Base-by-base conservation (phyloP, 1,140 invertebrate species). In the Dendroctonus ponderosae region DNA sequence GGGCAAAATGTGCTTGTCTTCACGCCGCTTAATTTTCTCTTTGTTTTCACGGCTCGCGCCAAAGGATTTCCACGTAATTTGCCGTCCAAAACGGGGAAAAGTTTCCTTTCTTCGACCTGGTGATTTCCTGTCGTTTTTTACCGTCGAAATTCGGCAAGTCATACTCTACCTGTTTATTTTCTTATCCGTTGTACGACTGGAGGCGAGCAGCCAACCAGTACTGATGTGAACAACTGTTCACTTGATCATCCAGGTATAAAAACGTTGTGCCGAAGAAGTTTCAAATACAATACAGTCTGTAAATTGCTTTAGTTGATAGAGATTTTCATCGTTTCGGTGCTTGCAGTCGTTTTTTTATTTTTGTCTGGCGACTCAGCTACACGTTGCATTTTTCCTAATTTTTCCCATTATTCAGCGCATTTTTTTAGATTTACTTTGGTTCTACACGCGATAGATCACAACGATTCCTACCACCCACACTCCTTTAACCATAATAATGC, bases 401-500 rank as follows among this genome's bases (percentile, higher is more conserved):
- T 48, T 5, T 11, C 5, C 46, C 14, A 14, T 48, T 48, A n/a
- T 48, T 48, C 14, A 48, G 8, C 5, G 46, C 11, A 48, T 14
- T n/a, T 48, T 52, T 26, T 11, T 26, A 52, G 50, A 52, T 52
- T 12, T 26, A 9, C 4, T 44, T 57, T 65, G 44, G 26, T 50
- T 40, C 14, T 39, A 59, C 58, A 59, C 44, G 56, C 63, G 54
- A 59, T 66, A 66, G 63, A 66, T 66, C 63, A 66, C 63, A 12
- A 52, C 56, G 54, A 66, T 66, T 59, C 63, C 54, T 66, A 53
- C 65, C 65, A 67, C 65, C 65, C 65, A 67, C 65, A 54, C 65
- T 54, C 26, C 41, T 37, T 42, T 66, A 66, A 59, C 64, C 49
- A 60, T 60, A 52, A 66, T 53, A 66, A 66, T 66, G 48, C 49